A percentile compares a stretch with the other conserved stretches of the same genome.
Conservation (phyloP, 2,888 invertebrate genomes). For the Orchesella flavescens region DNA sequence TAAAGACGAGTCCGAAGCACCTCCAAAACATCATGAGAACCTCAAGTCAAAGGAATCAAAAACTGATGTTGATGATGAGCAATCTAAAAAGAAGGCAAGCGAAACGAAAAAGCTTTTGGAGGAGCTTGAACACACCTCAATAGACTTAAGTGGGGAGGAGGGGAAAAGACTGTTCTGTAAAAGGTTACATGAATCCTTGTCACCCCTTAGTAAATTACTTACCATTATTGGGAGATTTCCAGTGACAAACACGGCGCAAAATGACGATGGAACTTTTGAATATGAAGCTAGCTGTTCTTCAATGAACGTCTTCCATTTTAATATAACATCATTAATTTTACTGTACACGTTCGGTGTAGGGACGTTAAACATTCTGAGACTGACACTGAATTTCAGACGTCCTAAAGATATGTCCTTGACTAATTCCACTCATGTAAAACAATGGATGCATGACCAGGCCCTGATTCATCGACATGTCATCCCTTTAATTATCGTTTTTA, state of each 20-base stretch:
- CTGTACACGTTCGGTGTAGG: conserved; percentile 9
- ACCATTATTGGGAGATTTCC: conserved; percentile 30
- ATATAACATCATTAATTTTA: neutral
- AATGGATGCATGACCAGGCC: conserved; percentile 17
- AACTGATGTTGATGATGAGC: too few species aligned
- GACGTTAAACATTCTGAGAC: neutral
- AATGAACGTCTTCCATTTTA: conserved; percentile 1
- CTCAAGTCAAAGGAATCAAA: neutral
- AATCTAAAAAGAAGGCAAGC: too few species aligned
- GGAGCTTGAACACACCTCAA: conserved; percentile 18
- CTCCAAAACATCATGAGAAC: too few species aligned
- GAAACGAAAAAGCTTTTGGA: too few species aligned
- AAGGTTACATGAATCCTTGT: conserved; percentile 17
- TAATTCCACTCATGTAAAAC: neutral
- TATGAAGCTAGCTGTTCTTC: conserved; percentile 12
- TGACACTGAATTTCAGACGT: conserved; percentile 3
- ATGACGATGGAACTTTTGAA: conserved; percentile 26
- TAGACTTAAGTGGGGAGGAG: conserved; percentile 43
- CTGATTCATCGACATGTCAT: conserved; percentile 40
- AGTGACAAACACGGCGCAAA: neutral
- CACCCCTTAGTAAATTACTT: conserved; percentile 25
- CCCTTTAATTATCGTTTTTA: conserved; percentile 40
- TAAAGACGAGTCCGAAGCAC: too few species aligned
- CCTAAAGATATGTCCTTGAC: neutral
- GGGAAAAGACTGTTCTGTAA: conserved; percentile 46